Evolutionary conservation across 2,113 vertebrate species (phyloP).

Genomic region (Heptranchias perlo): DNA sequence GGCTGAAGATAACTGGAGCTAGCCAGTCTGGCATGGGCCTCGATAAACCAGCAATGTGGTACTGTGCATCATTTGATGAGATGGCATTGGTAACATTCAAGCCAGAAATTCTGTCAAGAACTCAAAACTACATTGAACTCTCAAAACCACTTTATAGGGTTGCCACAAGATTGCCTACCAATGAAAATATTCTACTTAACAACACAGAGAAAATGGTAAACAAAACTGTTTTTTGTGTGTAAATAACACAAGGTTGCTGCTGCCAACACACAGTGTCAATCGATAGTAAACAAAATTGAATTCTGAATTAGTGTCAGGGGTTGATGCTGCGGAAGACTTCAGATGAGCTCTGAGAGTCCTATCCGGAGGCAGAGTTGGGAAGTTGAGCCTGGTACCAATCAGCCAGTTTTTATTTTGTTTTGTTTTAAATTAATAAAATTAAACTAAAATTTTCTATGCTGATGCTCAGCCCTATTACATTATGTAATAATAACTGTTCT

Average conservation of each 20-base stretch:
- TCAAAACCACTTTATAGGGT: not conserved
- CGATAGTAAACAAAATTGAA: not conserved
- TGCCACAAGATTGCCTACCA: not conserved
- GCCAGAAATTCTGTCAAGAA: too few species aligned
- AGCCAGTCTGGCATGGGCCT: too few species aligned
- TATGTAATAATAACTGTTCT: not conserved
- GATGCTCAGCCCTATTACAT: not conserved
- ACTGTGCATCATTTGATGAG: too few species aligned
- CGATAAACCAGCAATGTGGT: too few species aligned
- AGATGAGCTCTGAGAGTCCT: not conserved
- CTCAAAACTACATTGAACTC: too few species aligned
- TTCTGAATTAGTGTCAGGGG: too few species aligned
- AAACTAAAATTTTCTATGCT: not conserved
- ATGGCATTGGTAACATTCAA: too few species aligned
- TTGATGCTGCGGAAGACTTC: not conserved
- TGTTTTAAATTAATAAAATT: not conserved
- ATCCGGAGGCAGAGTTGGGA: not conserved
- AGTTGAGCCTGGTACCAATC: not conserved
- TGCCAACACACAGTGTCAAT: not conserved
- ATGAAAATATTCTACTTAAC: not conserved
- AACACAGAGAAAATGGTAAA: not conserved
- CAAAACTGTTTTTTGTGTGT: not conserved
- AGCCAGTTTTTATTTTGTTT: not conserved
- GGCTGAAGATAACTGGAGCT: not conserved
- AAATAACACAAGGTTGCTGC: not conserved